Percentiles rank a stretch among this genome's conserved stretches.
phyloP scores from a whole-genome alignment of 2,797 vertebrate species.

The Hapalemur alaotrensis region DNA sequence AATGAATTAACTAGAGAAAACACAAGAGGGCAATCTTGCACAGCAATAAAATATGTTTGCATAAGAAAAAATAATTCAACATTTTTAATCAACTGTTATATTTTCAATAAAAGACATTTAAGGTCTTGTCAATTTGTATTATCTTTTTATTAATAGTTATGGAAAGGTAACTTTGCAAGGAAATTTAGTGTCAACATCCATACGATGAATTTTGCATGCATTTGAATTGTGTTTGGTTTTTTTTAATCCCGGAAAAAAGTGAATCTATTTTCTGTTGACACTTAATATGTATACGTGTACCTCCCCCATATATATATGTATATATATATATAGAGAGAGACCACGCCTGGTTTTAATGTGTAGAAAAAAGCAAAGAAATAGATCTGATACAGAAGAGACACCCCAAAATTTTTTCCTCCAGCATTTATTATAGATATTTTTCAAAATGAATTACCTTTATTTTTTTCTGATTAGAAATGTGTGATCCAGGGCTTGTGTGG shows the following conservation, averaged over 20 bases:
- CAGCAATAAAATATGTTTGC: constrained; percentile 70
- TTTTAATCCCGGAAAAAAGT: not conserved
- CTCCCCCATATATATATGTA: not conserved
- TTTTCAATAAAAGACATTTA: constrained; percentile 43
- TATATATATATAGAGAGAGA: not conserved
- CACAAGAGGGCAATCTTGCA: constrained; percentile 87
- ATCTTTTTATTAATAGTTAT: constrained; percentile 31
- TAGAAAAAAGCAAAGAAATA: constrained; percentile 42
- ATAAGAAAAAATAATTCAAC: constrained; percentile 39
- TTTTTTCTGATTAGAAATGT: constrained; percentile 20
- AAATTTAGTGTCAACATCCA: not conserved
- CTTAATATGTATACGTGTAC: not conserved
- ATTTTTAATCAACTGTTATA: constrained; percentile 36
- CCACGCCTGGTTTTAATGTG: not conserved
- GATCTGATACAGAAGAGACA: not conserved
- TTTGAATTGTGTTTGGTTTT: constrained; percentile 6
- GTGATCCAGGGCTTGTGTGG: not conserved
- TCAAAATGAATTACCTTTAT: constrained; percentile 2
- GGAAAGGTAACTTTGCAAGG: constrained; percentile 24
- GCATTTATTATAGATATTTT: not conserved
- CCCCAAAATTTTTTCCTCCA: not conserved
- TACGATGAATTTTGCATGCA: constrained; percentile 16
- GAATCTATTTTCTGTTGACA: constrained; percentile 13
- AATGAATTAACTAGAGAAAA: constrained; percentile 77
- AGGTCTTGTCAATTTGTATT: constrained; percentile 47